These are phyloP conservation scores for Thyatira batis DNA, from an alignment of 2,888 invertebrate species.

Conservation along the genomic window DNA sequence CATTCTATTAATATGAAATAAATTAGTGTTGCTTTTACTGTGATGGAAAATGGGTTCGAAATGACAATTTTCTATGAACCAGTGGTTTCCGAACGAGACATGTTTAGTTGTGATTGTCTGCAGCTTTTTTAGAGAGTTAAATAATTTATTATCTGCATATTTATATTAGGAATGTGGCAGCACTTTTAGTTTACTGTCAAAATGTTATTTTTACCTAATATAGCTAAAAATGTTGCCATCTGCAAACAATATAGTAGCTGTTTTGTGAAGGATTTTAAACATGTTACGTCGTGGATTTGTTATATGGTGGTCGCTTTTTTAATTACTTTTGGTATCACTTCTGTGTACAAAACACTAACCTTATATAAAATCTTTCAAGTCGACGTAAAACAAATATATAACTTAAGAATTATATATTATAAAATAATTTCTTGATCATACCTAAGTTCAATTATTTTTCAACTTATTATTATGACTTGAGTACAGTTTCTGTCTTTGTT, in stretches of 20 bases:
- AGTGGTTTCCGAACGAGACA: background rate
- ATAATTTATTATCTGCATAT: slow-evolving; percentile 1
- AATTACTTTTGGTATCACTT: too few species aligned
- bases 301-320: too few species aligned
- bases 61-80: background rate
- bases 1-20: background rate
- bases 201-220: slow-evolving; percentile 7
- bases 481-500: too few species aligned
- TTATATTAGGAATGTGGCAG: slow-evolving; percentile 18
- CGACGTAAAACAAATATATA: too few species aligned
- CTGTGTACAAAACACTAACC: too few species aligned
- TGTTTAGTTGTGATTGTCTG: slow-evolving; percentile 10
- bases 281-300: slow-evolving; percentile 19
- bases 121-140: slow-evolving; percentile 22
- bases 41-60: slow-evolving; percentile 18
- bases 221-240: slow-evolving; percentile 24
- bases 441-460: too few species aligned
- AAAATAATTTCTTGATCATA: too few species aligned
- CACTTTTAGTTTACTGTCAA: slow-evolving; percentile 23
- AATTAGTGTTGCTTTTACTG: slow-evolving; percentile 37
- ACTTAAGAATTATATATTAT: too few species aligned
- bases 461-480: too few species aligned
- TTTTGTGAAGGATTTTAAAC: slow-evolving; percentile 14
- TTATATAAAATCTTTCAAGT: too few species aligned
- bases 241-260: slow-evolving; percentile 16